A percentile compares a stretch with the other conserved stretches of the same genome.
These are phyloP conservation scores for Oxystoma pomonae DNA, from an alignment of 2,888 invertebrate species.

Conservation along the genomic window DNA sequence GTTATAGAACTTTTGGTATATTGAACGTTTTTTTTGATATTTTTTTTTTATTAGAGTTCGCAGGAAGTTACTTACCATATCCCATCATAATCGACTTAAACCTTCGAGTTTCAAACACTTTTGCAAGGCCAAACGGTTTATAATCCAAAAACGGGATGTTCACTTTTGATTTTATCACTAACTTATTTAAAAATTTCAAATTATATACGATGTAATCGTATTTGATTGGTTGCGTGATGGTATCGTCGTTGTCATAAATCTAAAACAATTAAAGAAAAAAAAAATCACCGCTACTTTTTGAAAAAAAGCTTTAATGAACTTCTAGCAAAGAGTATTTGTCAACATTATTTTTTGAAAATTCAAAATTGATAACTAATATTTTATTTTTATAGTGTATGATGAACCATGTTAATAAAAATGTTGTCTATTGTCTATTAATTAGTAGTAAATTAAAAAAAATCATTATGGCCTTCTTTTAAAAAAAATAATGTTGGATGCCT, in stretches of 20 bases:
- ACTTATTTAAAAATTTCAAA: constrained; percentile 26
- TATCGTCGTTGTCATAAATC: constrained; percentile 21
- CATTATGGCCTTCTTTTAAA: too few relatives aligned
- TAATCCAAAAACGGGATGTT: constrained; percentile 27
- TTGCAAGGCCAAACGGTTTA: constrained; percentile 25
- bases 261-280: constrained; percentile 8
- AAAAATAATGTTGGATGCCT: too few relatives aligned
- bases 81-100: constrained; percentile 22
- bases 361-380: too few relatives aligned
- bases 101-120: constrained; percentile 25
- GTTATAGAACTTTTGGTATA: too few relatives aligned
- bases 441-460: too few relatives aligned
- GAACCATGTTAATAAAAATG: too few relatives aligned
- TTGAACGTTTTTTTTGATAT: too few relatives aligned
- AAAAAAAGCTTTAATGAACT: too few relatives aligned
- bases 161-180: constrained; percentile 29
- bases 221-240: constrained; percentile 17
- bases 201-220: constrained; percentile 24
- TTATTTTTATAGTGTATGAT: too few relatives aligned
- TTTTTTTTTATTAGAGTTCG: too few relatives aligned
- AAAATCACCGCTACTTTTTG: neutral
- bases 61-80: constrained; percentile 22
- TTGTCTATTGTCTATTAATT: too few relatives aligned
- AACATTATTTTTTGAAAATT: neutral
- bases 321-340: neutral